phyloP scores from a whole-genome alignment of 2,113 vertebrate species.

The Poicephalus gulielmi region DNA sequence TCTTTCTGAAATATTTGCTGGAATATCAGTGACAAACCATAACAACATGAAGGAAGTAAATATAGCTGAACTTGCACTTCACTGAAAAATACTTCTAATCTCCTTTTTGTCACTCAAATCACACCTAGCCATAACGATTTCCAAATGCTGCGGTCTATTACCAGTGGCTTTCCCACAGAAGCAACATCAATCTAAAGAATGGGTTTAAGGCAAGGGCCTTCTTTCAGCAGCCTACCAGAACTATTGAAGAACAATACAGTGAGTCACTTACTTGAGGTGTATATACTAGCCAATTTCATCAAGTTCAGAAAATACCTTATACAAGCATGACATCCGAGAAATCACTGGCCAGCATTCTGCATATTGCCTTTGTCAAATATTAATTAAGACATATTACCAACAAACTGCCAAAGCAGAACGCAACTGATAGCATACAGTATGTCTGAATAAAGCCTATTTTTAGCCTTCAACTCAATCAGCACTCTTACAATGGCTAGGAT shows the following conservation, averaged over 20 bases:
- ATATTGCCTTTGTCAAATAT: background rate
- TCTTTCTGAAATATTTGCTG: background rate
- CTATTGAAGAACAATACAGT: background rate
- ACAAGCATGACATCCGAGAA: background rate
- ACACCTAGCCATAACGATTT: constrained; percentile 10
- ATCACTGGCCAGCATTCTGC: background rate
- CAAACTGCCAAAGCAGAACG: background rate
- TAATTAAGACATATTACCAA: constrained; percentile 34
- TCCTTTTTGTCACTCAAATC: constrained; percentile 39
- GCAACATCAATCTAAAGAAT: background rate
- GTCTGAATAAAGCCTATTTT: constrained; percentile 39
- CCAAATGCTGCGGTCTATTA: constrained; percentile 1
- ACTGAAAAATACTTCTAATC: constrained; percentile 30
- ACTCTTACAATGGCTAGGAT: constrained; percentile 18
- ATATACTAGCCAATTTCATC: background rate
- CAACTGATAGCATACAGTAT: background rate
- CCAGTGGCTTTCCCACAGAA: background rate
- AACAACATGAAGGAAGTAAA: constrained; percentile 20
- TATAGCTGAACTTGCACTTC: constrained; percentile 20
- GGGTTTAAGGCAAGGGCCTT: background rate
- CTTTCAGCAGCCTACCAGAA: background rate
- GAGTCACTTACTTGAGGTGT: background rate
- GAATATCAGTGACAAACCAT: constrained; percentile 1
- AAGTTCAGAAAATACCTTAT: background rate
- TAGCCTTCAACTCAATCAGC: constrained; percentile 16